Base-by-base conservation (phyloP, 1,140 invertebrate species). In the Cydia pomonella region DNA sequence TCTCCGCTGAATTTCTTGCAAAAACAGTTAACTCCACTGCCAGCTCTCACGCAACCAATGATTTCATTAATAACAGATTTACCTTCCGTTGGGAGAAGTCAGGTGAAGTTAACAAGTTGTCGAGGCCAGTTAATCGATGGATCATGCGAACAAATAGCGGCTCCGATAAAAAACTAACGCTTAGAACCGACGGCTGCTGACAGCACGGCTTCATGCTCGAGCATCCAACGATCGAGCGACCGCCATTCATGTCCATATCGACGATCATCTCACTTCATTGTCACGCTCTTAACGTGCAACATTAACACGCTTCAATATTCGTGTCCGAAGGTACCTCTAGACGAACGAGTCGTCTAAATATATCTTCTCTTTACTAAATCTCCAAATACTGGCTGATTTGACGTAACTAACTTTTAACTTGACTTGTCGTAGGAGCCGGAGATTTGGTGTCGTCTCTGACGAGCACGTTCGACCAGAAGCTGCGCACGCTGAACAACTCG, bases 381-480 rank as follows among this genome's bases (percentile, higher is more conserved):
- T n/a, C 12, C 12, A 21, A n/a, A 23, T 6, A 16, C 27, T 0
- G 41, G 10, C 27, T 1, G 18, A 3, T 1, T 12, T 6, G 5
- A n/a, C 64, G 0, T 13, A 33, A 69, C 64, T 69, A 69, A 69
- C n/a, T 38, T 10, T 21, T 69, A 0, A 33, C 63, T 33, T n/a
- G 23, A 18, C 76, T 87, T 84, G 84, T 85, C 82, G 38, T 80
- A 93, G 92, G 91, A 83, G 85, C 89, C 77, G 94, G 94, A 75
- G 95, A 96, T 87, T 87, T 96, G 81, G 93, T 96, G 82, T 94
- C 94, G 66, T 95, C 94, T 80, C 91, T 96, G 76, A 96, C 95
- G 44, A 94, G 94, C 76, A 95, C 95, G 72, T 95, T 96, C 91
- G 95, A 96, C 86, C 94, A 95, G 81, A 96, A 96, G 88, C 88